A percentile compares a stretch with the other conserved stretches of the same genome.
Evolutionary conservation across 2,113 vertebrate genomes (phyloP).

Genomic region (Etia nguti): DNA sequence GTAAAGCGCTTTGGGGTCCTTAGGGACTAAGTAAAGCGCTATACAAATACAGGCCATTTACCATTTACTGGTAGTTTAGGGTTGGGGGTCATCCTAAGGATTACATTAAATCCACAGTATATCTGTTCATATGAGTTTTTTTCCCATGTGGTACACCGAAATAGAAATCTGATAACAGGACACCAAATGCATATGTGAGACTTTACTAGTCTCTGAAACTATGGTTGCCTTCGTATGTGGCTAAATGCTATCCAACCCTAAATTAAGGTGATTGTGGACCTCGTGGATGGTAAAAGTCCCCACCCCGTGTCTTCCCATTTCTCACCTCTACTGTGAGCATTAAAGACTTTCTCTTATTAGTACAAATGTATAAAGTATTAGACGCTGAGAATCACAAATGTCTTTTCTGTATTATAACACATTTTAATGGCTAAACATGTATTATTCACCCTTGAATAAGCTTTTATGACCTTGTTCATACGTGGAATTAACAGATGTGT

Average conservation of each 20-base stretch:
- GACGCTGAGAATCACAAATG: rapidly evolving
- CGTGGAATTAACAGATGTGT: neutral
- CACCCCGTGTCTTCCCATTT: neutral
- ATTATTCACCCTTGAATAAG: rapidly evolving
- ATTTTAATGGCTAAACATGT: neutral
- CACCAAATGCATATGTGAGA: neutral
- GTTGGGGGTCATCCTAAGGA: neutral
- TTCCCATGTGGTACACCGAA: neutral
- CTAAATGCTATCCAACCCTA: rapidly evolving
- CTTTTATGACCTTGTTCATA: too few species aligned
- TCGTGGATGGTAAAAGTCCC: too few species aligned
- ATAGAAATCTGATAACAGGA: neutral
- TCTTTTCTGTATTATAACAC: neutral
- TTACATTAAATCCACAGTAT: neutral
- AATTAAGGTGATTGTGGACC: rapidly evolving
- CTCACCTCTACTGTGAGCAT: neutral
- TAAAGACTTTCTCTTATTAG: neutral
- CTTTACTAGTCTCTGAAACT: neutral
- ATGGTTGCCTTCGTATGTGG: neutral
- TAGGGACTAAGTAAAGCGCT: too few species aligned
- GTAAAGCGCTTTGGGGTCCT: too few species aligned
- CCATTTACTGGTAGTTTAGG: too few species aligned
- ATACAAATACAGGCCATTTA: too few species aligned
- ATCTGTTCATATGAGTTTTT: neutral
- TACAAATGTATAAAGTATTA: rapidly evolving